Evolutionary conservation across 2,888 invertebrate genomes (phyloP).

Genomic region (Eubasilissa splendida): DNA sequence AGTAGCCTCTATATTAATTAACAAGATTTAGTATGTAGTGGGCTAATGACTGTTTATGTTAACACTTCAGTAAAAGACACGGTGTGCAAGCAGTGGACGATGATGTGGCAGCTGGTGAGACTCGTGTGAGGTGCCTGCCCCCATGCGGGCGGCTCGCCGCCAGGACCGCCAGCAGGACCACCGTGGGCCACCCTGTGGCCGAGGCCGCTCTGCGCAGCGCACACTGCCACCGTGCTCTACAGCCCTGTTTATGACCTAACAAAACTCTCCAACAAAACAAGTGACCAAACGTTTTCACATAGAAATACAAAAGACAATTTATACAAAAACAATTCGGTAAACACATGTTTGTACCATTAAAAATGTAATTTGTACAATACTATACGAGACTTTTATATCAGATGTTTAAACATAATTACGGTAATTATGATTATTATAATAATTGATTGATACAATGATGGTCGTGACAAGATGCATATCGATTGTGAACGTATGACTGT

Average conservation of each 20-base stretch:
- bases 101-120: slow-evolving; percentile 63
- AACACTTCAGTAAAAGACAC: slow-evolving; percentile 73
- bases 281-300: slow-evolving; percentile 40
- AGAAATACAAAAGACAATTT: slow-evolving; percentile 49
- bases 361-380: slow-evolving; percentile 58
- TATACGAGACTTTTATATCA: slow-evolving; percentile 59
- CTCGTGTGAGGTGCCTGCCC: slow-evolving; percentile 63
- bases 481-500: slow-evolving; percentile 57
- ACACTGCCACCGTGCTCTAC: slow-evolving; percentile 59
- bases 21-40: too few species aligned
- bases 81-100: slow-evolving; percentile 68
- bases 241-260: slow-evolving; percentile 21
- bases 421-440: slow-evolving; percentile 59
- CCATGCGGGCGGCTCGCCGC: slow-evolving; percentile 62
- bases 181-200: slow-evolving; percentile 14
- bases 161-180: slow-evolving; percentile 39
- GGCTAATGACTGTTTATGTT: neutral
- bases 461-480: slow-evolving; percentile 60
- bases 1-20: too few species aligned
- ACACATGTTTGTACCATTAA: neutral
- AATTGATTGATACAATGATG: slow-evolving; percentile 57
- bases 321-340: slow-evolving; percentile 60
- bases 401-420: slow-evolving; percentile 50
- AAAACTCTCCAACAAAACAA: slow-evolving; percentile 45
- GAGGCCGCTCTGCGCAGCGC: neutral